These are phyloP conservation scores for Lepidocyrtoides sp. DNA, from an alignment of 2,888 invertebrate genomes.

Conservation along the genomic window DNA sequence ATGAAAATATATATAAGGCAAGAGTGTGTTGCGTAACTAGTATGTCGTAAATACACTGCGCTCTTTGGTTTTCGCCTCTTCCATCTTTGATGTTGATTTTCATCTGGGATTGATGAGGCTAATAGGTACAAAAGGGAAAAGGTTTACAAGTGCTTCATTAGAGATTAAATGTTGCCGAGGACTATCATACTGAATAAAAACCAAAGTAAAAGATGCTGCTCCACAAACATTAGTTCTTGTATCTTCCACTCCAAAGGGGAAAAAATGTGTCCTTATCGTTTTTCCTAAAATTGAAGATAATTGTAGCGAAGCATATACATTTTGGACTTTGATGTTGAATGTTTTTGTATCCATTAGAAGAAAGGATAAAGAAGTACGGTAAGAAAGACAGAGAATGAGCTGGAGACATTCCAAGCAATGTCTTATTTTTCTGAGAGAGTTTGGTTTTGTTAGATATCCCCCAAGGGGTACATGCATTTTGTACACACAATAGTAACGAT, in stretches of 20 bases:
- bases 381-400: too few relatives aligned
- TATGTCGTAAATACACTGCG: too few relatives aligned
- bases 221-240: background rate
- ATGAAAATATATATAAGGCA: too few relatives aligned
- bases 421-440: background rate
- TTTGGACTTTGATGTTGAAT: background rate
- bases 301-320: background rate
- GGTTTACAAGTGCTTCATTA: constrained; percentile 41
- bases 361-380: too few relatives aligned
- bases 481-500: background rate
- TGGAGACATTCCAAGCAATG: background rate
- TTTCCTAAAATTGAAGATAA: background rate
- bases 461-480: background rate
- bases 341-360: background rate
- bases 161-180: constrained; percentile 13
- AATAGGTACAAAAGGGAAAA: background rate
- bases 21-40: too few relatives aligned
- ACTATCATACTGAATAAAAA: background rate
- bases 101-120: background rate
- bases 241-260: background rate
- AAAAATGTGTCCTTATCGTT: background rate
- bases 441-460: background rate
- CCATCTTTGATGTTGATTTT: background rate
- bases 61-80: background rate
- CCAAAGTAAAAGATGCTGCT: background rate